Percentiles rank a stretch among this genome's conserved stretches.
Conservation (phyloP, 1,140 invertebrate species). For the Lysiphlebus fabarum region DNA sequence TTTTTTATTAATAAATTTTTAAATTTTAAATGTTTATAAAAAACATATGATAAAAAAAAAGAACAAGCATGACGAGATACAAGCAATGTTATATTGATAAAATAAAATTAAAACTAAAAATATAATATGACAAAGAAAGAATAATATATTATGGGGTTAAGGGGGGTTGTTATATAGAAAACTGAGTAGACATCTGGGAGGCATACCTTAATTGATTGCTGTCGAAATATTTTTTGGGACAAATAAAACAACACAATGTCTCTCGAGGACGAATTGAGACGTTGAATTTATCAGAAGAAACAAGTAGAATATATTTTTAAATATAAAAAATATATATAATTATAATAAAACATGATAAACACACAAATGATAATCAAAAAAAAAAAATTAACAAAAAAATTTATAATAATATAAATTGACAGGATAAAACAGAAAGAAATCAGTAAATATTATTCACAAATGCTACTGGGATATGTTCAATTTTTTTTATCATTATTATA, state of each 20-base stretch:
- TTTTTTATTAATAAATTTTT: too few species aligned
- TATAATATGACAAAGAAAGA: too few species aligned
- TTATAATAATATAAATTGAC: too few species aligned
- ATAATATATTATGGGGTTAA: neutral
- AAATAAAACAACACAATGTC: slow-evolving; percentile 18
- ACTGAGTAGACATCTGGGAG: slow-evolving; percentile 36
- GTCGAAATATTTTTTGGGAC: slow-evolving; percentile 39
- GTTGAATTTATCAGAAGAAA: slow-evolving; percentile 39
- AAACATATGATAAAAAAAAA: too few species aligned
- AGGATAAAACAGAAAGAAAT: too few species aligned
- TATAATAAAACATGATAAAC: too few species aligned
- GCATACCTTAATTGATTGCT: slow-evolving; percentile 42
- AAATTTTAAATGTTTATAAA: too few species aligned
- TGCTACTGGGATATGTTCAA: slow-evolving; percentile 2
- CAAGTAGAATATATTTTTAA: slow-evolving; percentile 1
- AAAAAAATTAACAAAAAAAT: too few species aligned
- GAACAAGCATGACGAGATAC: too few species aligned
- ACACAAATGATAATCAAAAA: neutral
- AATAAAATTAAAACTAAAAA: too few species aligned
- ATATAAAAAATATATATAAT: neutral
- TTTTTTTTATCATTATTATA: slow-evolving; percentile 14
- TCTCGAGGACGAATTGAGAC: slow-evolving; percentile 42
- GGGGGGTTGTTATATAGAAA: neutral
- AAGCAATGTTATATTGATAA: too few species aligned
- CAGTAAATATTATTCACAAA: too few species aligned